Base-by-base conservation (phyloP, 2,888 invertebrate species). In the Athalia rosae region DNA sequence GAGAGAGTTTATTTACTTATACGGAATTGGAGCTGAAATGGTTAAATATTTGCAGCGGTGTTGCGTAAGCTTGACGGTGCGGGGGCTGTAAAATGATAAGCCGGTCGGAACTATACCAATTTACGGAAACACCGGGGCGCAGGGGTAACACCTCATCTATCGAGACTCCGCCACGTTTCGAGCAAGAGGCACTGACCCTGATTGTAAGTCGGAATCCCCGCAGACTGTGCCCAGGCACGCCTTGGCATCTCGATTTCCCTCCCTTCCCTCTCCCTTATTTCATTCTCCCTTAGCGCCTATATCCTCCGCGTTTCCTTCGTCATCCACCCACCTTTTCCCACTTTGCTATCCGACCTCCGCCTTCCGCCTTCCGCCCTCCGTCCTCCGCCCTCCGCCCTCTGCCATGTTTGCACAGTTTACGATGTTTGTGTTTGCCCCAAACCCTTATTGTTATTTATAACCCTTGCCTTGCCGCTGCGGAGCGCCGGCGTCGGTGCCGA, bases 371-470 rank as follows among this genome's bases (percentile, higher is more conserved):
- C 62, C n/a, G 15, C 56, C 43, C 66, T 43, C 66, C 76, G 66
- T 71, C 71, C 73, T 59, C n/a, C 15, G 28, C 11, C 53, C 62
- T 53, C 62, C n/a, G 15, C 56, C 43, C 66, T 43, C 66, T 76
- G 66, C 71, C 71, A 71, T 80, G 79, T 81, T 80, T 81, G 79
- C 79, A 81, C 78, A 78, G 77, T 80, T 80, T 80, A 78, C 76
- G 76, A 73, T 80, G 80, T 81, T 81, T 80, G 80, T 79, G 78
- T 77, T 80, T 78, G 79, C 67, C 79, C 77, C 76, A 76, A 63
- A 50, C 67, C 76, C 74, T 83, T 84, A 84, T 84, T 83, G 82
- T 84, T 84, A 85, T 84, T 84, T 85, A 85, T 83, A 85, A 82
- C 81, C 77, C 73, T 63, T 77, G 62, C 77, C 53, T 59, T 56